Evolutionary conservation across 2,797 vertebrate species (phyloP).

Genomic region (Tangara arthus): DNA sequence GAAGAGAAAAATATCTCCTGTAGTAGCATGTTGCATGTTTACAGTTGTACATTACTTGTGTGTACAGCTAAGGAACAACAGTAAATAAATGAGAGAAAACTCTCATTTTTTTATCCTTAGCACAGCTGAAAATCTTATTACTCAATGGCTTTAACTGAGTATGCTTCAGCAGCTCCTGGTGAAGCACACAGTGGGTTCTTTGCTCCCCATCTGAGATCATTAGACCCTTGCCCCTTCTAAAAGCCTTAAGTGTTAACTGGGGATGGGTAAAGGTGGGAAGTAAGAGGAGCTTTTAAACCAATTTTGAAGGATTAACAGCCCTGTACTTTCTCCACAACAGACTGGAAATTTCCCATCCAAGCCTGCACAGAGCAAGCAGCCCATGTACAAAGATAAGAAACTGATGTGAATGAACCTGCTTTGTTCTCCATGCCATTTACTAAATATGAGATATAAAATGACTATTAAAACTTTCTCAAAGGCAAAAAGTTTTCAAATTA

Average conservation of each 20-base stretch:
- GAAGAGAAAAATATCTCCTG: neutral
- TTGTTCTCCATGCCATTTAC: neutral
- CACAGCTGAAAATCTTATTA: neutral
- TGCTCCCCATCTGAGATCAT: neutral
- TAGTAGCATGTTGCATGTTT: neutral
- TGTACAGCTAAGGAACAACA: neutral
- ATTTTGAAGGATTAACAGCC: neutral
- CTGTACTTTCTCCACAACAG: neutral
- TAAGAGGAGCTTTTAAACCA: neutral
- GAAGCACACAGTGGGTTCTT: neutral
- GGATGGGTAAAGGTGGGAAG: neutral
- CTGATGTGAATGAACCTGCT: neutral
- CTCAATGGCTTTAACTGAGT: neutral
- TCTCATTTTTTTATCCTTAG: neutral
- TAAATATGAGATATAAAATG: neutral
- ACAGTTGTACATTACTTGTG: neutral
- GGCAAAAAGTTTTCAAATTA: conserved; percentile 20
- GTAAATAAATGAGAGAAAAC: neutral
- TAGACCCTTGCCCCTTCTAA: neutral
- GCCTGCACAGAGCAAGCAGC: neutral
- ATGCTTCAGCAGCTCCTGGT: neutral
- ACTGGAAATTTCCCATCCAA: neutral
- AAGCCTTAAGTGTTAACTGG: neutral
- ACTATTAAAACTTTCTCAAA: neutral
- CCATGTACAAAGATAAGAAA: neutral